Evolutionary conservation across 2,888 invertebrate genomes (phyloP).

Genomic region (Acronicta leporina): DNA sequence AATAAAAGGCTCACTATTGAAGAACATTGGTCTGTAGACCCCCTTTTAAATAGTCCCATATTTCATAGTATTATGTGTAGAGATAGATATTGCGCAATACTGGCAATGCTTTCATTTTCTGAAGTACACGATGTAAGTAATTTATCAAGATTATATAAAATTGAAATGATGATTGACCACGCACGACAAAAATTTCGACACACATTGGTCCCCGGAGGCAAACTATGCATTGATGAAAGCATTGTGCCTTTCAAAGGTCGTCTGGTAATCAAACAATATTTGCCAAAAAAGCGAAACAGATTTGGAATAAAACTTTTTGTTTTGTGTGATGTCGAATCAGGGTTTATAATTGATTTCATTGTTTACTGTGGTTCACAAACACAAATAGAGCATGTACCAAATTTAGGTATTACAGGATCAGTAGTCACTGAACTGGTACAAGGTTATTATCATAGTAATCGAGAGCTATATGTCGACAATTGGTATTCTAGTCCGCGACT

Average conservation of each 20-base stretch:
- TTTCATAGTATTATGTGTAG: slow-evolving; percentile 24
- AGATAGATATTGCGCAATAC: slow-evolving; percentile 31
- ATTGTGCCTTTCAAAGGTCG: slow-evolving; percentile 53
- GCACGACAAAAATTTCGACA: slow-evolving; percentile 40
- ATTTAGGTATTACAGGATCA: slow-evolving; percentile 41
- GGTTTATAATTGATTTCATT: slow-evolving; percentile 50
- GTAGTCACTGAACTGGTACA: slow-evolving; percentile 43
- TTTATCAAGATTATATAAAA: slow-evolving; percentile 36
- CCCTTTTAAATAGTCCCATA: slow-evolving; percentile 34
- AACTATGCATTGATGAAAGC: slow-evolving; percentile 53
- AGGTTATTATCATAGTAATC: slow-evolving; percentile 44
- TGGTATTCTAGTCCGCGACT: slow-evolving; percentile 53
- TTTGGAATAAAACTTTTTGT: slow-evolving; percentile 52
- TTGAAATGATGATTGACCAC: slow-evolving; percentile 37
- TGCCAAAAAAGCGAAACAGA: slow-evolving; percentile 50
- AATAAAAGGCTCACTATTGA: slow-evolving; percentile 46
- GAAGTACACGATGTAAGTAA: slow-evolving; percentile 23
- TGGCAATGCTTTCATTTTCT: slow-evolving; percentile 37
- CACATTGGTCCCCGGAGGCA: slow-evolving; percentile 38
- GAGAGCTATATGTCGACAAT: slow-evolving; percentile 50
- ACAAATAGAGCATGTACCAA: slow-evolving; percentile 30
- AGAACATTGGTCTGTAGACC: slow-evolving; percentile 46
- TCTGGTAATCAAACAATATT: slow-evolving; percentile 47
- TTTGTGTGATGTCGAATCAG: slow-evolving; percentile 52
- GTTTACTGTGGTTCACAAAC: slow-evolving; percentile 48